Evolutionary conservation across 2,888 invertebrate genomes (phyloP), one percentile per base, ranked within the genome.

Genomic region (Dolichomitus sp.): DNA sequence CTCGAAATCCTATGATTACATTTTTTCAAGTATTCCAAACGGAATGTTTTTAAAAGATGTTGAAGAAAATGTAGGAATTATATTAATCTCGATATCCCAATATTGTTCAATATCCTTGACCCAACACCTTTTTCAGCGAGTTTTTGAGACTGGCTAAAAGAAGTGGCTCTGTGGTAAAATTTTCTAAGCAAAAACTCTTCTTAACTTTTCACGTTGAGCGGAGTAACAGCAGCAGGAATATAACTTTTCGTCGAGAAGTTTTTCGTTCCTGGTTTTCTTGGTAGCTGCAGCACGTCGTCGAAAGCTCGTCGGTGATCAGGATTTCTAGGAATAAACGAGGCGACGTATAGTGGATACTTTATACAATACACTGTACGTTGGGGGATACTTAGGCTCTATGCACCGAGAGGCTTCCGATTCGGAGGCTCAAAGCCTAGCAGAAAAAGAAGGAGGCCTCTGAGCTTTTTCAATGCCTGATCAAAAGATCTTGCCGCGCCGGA

Each of bases 401-500:
- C 52, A 52, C 57, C 50, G 59, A 66, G 65, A 75, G 75, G 66
- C 59, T 79, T 82, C 65, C 66, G 78, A 61, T 69, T 48, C 65
- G 42, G 66, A 73, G 48, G 37, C 75, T 75, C 82, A 70, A 79
- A 82, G 78, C 70, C 50, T 33, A 23, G 42, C 23, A 59, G 70
- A 75, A 74, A 65, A 30, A 45, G 70, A 79, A 75, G 48, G 66
- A 74, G 65, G 74, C 77, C 45, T 66, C 68, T 54, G 57, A 78
- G 69, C 69, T 70, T 73, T 82, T 78, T 65, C 81, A 79, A 75
- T 52, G 59, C 59, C 66, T 82, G 82, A 82, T 82, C 70, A 79
- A 82, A 82, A 79, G 75, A 42, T 70, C 50, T 40, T 14, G 42
- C 50, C 30, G 40, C 14, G 65, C 69, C 74, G 73, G 48, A 69